Percentiles rank a stretch among this genome's conserved stretches.
Conservation (phyloP, 2,888 invertebrate genomes). For the Sepioteuthis lessoniana region DNA sequence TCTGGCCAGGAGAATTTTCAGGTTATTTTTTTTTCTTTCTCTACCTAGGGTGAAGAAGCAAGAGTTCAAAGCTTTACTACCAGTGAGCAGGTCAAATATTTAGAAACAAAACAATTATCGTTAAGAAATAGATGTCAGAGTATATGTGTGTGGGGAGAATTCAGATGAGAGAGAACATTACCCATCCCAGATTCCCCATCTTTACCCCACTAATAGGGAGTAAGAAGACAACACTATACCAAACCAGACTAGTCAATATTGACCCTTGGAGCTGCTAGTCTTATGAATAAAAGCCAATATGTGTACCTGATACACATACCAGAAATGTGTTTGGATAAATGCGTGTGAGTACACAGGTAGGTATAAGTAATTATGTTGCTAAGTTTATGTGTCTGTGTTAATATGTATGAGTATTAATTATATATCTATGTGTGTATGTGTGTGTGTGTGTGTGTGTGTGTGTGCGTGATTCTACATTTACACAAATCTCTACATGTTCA, state of each 20-base stretch:
- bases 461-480: not conserved
- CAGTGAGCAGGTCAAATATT: not conserved
- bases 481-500: not conserved
- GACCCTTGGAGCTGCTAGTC: not conserved
- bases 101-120: slow-evolving; percentile 20
- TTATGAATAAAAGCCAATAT: not conserved
- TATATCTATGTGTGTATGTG: not conserved
- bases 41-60: not conserved
- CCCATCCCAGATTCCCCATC: not conserved
- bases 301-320: not conserved
- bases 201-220: not conserved
- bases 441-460: not conserved
- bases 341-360: not conserved
- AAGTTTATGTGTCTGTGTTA: not conserved
- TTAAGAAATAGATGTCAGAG: not conserved
- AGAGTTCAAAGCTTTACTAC: not conserved
- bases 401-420: not conserved
- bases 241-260: not conserved
- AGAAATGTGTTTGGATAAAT: not conserved
- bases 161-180: not conserved
- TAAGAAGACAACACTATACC: not conserved
- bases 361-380: not conserved
- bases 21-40: not conserved
- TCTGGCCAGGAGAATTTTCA: not conserved
- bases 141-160: not conserved